Evolutionary conservation across 1,140 invertebrate genomes (phyloP).

Genomic region (Apis mellifera): Amel_HAv3.1 CM009936.2:11843001-11843500

Average conservation of each 20-base stretch:
- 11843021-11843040: background rate
- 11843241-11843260: no score
- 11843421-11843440: slow-evolving; percentile 18
- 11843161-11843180: background rate
- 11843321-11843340: no score
- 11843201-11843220: background rate
- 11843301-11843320: no score
- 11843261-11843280: no score
- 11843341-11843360: no score
- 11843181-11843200: no score
- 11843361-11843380: no score
- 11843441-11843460: background rate
- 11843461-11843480: slow-evolving; percentile 15
- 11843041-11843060: background rate
- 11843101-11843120: background rate
- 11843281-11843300: no score
- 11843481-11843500: slow-evolving; percentile 16
- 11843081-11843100: background rate
- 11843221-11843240: no score
- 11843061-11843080: background rate
- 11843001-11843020: background rate
- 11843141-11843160: background rate
- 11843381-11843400: background rate
- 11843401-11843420: slow-evolving; percentile 2
- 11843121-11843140: background rate